Conservation (phyloP, 2,113 vertebrate species). For the Paramisgurnus dabryanus region DNA sequence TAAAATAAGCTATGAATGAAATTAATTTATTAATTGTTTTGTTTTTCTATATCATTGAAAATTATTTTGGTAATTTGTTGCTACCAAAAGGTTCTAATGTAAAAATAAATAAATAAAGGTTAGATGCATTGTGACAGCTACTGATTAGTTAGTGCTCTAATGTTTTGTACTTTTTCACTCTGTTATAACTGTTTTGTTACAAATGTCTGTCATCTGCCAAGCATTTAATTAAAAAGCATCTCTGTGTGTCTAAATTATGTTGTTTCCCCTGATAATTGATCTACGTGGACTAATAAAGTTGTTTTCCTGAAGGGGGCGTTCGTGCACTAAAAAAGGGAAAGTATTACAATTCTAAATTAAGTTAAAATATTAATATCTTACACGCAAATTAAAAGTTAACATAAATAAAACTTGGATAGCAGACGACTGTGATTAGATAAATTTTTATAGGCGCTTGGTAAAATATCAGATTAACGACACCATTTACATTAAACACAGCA, state of each 20-base stretch:
- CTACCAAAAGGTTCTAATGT: conserved; percentile 19
- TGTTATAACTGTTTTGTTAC: conserved; percentile 21
- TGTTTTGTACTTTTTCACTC: background rate
- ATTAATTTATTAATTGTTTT: conserved; percentile 70
- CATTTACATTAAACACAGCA: too few relatives aligned
- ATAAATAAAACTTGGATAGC: too few relatives aligned
- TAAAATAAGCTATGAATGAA: conserved; percentile 51
- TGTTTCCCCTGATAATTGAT: background rate
- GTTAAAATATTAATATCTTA: background rate
- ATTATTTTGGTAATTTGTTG: conserved; percentile 42
- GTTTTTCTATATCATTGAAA: conserved; percentile 59
- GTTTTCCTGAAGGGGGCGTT: background rate
- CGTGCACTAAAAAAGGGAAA: background rate
- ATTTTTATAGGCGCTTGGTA: too few relatives aligned
- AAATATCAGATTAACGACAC: too few relatives aligned
- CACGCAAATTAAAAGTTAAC: background rate
- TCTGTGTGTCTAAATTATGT: background rate
- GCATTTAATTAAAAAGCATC: conserved; percentile 44
- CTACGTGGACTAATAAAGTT: background rate
- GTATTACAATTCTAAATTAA: background rate
- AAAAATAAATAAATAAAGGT: background rate
- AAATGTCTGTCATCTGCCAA: background rate
- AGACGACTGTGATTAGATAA: too few relatives aligned
- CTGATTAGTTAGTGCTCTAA: conserved; percentile 1
- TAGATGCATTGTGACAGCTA: background rate